Base-by-base conservation (phyloP, 2,797 vertebrate genomes). In the Valencia hispanica region DNA sequence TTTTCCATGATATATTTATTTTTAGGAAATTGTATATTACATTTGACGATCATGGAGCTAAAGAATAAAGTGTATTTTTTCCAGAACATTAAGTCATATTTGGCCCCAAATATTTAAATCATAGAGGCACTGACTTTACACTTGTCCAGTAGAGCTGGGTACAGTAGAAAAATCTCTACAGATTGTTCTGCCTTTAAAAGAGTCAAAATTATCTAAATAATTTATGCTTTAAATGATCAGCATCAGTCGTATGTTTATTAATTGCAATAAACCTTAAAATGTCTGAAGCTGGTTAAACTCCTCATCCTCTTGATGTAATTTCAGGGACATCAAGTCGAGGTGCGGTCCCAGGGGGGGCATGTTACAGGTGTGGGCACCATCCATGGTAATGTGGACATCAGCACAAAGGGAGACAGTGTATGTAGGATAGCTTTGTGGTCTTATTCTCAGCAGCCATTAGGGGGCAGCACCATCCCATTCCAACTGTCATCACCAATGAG, bases 361-460 rank as follows among this genome's bases (percentile, higher is more conserved):
- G 90, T 99, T 75, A 96, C 94, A 79, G 96, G 97, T 79, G 76
- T 94, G 74, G 97, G 97, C 75, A 98, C 97, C 0, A 93, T 99
- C 88, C 95, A 96, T 86, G 98, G 98, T 66, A 96, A 99, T 32
- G 94, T 96, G 89, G 94, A 97, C 91, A 97, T 99, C 90, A 88
- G 77, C 81, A 93, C 96, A 63, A 91, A 92, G 78, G 94, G 96
- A 90, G 93, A 96, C 72, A 92, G 97, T 92, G 98, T 99, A 96
- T 94, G 95, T 43, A 57, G 25, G 74, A 36, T 50, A 22, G 7
- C 15, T 65, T n/a, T 0, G 39, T 74, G 18, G 18, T 87, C 15
- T 76, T 74, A 75, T 70, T 53, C 57, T 73, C 43, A 61, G 63
- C 53, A 32, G 79, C 61, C 89, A 71, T 57, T 86, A 93, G 93